phyloP scores from a whole-genome alignment of 2,888 invertebrate species.

The Melikaiella ostensackeni region DNA sequence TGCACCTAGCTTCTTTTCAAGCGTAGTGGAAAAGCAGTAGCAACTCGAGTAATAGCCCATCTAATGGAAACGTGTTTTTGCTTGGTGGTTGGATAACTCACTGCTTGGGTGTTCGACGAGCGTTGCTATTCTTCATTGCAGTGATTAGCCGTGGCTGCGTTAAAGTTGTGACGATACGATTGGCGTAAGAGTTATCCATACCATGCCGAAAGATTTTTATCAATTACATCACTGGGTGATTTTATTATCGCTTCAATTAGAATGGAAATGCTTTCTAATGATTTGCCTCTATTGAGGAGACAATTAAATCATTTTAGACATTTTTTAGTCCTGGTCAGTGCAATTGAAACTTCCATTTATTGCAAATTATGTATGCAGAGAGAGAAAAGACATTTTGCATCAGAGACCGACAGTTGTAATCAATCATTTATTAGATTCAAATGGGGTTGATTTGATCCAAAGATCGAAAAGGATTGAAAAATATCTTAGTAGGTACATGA shows the following conservation, averaged over 20 bases:
- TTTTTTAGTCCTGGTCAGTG: background rate
- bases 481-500: background rate
- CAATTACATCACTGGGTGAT: background rate
- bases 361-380: background rate
- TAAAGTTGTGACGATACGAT: background rate
- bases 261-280: background rate
- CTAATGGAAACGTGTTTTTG: conserved; percentile 63
- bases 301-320: no score
- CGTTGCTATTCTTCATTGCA: background rate
- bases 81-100: conserved; percentile 48
- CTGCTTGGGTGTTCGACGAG: conserved; percentile 46
- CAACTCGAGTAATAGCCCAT: conserved; percentile 56
- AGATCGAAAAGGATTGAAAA: background rate
- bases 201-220: background rate
- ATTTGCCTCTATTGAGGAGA: background rate
- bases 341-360: background rate
- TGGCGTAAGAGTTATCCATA: background rate
- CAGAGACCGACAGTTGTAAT: background rate
- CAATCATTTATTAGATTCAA: conserved; percentile 2
- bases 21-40: conserved; percentile 53
- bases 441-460: conserved; percentile 1
- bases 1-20: conserved; percentile 44
- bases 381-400: background rate
- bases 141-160: background rate
- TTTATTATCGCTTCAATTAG: background rate